Conservation (phyloP, 2,113 vertebrate genomes). For the Cyanoramphus novaezelandiae region DNA sequence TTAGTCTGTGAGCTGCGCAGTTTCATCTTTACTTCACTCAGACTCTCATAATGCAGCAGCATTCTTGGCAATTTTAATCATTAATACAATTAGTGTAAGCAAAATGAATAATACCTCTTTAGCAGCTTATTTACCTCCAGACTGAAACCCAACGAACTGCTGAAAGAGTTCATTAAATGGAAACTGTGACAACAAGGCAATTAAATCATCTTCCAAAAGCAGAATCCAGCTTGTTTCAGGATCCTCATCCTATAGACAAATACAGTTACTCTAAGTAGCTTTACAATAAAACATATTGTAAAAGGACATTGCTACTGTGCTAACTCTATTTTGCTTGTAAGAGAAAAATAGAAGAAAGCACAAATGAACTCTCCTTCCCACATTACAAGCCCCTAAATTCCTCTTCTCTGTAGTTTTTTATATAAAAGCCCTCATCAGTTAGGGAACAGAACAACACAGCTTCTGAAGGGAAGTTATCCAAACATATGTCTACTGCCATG, state of each 20-base stretch:
- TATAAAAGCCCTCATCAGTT: background rate
- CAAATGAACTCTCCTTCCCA: background rate
- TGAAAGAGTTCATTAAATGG: conserved; percentile 95
- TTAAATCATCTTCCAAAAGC: conserved; percentile 92
- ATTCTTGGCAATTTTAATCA: background rate
- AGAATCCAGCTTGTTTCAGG: conserved; percentile 93
- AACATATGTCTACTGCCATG: background rate
- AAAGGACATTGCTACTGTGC: background rate
- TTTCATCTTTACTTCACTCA: background rate
- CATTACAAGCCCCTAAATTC: background rate
- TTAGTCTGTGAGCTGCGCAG: background rate
- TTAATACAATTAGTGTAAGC: background rate
- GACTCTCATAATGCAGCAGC: background rate
- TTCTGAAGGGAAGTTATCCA: background rate
- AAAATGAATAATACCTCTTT: background rate
- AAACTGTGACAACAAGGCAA: conserved; percentile 90
- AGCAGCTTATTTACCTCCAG: conserved; percentile 76
- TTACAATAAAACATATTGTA: background rate
- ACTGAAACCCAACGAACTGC: conserved; percentile 90
- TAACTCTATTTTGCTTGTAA: background rate
- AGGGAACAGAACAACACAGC: background rate
- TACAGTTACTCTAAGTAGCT: background rate
- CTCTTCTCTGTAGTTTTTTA: background rate
- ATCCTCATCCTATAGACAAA: conserved; percentile 87
- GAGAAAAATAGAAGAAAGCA: background rate